phyloP scores from a whole-genome alignment of 2,797 vertebrate species.

The Poeciliopsis turneri region DNA sequence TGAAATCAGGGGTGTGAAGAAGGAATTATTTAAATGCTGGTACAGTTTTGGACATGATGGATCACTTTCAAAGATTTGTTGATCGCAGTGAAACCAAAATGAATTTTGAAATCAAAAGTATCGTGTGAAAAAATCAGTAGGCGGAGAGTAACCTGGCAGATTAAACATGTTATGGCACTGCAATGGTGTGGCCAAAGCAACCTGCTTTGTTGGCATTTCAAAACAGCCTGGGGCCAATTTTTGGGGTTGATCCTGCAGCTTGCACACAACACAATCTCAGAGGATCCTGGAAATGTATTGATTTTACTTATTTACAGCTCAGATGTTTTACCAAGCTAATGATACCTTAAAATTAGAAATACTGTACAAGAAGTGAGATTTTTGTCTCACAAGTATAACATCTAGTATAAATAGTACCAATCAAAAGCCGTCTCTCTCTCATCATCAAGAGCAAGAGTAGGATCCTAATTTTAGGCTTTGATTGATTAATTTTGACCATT shows the following conservation, averaged over 20 bases:
- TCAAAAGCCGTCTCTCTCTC: neutral
- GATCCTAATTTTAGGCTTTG: neutral
- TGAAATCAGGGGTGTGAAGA: neutral
- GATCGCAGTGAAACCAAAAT: neutral
- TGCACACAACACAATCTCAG: neutral
- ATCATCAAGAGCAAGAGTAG: neutral
- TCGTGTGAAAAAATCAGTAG: neutral
- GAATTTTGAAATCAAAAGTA: neutral
- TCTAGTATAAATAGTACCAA: neutral
- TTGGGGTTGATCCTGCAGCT: neutral
- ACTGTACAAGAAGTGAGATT: neutral
- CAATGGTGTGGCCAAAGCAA: neutral
- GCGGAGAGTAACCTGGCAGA: neutral
- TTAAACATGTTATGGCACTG: constrained; percentile 3
- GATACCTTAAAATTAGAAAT: neutral
- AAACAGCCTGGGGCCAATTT: constrained; percentile 2
- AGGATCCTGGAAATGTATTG: neutral
- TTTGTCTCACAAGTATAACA: neutral
- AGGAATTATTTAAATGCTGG: neutral
- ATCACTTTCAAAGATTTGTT: neutral
- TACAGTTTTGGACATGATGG: neutral
- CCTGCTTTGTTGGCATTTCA: constrained; percentile 6
- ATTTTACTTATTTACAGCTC: neutral
- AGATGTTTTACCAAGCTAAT: constrained; percentile 1
- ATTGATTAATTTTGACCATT: neutral